Evolutionary conservation across 2,888 invertebrate species (phyloP).

Genomic region (Hybos culiciformis): DNA sequence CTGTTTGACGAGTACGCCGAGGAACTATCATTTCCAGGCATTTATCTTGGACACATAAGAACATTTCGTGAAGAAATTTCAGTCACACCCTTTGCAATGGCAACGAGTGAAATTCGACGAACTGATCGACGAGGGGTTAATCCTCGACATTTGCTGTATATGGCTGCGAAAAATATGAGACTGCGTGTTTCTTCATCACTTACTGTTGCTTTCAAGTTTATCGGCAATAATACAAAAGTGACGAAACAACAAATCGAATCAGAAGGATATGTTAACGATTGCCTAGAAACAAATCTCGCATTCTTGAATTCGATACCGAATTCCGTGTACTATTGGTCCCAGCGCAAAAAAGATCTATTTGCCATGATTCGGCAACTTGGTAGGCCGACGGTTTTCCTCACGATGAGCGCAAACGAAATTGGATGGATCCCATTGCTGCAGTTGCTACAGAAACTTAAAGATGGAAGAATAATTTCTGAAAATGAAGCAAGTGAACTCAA

Average conservation of each 20-base stretch:
- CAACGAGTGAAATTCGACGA: constrained; percentile 16
- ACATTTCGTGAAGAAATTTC: constrained; percentile 18
- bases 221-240: constrained; percentile 20
- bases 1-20: constrained; percentile 29
- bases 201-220: constrained; percentile 18
- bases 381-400: constrained; percentile 27
- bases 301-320: constrained; percentile 23
- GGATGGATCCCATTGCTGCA: constrained; percentile 25
- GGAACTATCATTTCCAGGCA: constrained; percentile 31
- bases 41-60: constrained; percentile 28
- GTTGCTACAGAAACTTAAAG: constrained; percentile 22
- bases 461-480: constrained; percentile 4
- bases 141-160: constrained; percentile 26
- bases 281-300: constrained; percentile 16
- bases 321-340: constrained; percentile 26
- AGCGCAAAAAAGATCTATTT: constrained; percentile 28
- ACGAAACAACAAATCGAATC: constrained; percentile 22
- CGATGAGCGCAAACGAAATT: constrained; percentile 32
- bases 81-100: constrained; percentile 12
- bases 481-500: constrained; percentile 1
- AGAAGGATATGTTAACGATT: constrained; percentile 14
- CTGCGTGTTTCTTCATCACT: constrained; percentile 11
- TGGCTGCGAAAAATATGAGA: constrained; percentile 30
- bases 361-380: constrained; percentile 32
- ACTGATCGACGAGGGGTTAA: constrained; percentile 21